phyloP scores from a whole-genome alignment of 2,113 vertebrate species.

The Plecturocebus donacophilus region DNA sequence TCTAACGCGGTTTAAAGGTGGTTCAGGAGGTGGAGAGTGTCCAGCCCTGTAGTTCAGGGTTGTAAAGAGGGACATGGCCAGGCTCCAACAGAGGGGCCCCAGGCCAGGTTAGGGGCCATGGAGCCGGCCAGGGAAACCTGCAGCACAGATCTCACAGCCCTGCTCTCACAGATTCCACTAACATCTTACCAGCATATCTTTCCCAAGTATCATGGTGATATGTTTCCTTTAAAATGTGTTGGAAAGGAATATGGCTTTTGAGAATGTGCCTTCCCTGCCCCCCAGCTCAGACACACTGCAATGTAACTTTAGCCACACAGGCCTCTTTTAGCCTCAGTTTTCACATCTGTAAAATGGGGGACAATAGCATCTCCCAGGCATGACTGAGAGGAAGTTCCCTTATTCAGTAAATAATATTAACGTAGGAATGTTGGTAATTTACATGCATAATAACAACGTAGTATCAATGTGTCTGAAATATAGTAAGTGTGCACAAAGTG shows the following conservation, averaged over 20 bases:
- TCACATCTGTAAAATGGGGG: neutral
- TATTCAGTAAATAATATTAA: neutral
- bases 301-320: neutral
- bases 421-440: neutral
- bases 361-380: neutral
- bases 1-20: neutral
- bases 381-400: neutral
- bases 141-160: neutral
- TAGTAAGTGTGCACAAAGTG: neutral
- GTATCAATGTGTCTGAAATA: neutral
- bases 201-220: neutral
- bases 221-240: neutral
- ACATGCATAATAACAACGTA: neutral
- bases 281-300: neutral
- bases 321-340: neutral
- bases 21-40: neutral
- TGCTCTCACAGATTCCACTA: neutral
- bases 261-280: neutral
- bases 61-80: neutral
- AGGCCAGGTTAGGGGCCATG: neutral
- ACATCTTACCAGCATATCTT: neutral
- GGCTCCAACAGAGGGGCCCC: neutral
- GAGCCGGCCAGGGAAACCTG: neutral
- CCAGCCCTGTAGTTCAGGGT: neutral
- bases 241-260: neutral